phyloP scores from a whole-genome alignment of 2,113 vertebrate genomes.

The Rhynchomys soricoides region DNA sequence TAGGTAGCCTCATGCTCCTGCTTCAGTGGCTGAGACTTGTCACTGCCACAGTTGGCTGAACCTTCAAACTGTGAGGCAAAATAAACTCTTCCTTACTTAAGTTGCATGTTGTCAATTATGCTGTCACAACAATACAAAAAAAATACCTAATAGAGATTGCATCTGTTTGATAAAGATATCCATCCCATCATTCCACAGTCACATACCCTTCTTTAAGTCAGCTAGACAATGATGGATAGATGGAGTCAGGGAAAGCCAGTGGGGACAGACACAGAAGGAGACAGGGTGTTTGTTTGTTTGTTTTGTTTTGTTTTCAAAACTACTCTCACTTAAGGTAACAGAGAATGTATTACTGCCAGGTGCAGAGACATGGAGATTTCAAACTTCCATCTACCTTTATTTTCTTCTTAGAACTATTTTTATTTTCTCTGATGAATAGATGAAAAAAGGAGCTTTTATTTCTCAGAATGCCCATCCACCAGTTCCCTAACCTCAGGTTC shows the following conservation, averaged over 20 bases:
- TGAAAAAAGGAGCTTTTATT: neutral
- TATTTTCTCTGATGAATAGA: neutral
- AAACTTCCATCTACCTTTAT: neutral
- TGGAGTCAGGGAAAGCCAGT: neutral
- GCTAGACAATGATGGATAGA: neutral
- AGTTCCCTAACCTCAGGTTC: neutral
- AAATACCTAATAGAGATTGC: neutral
- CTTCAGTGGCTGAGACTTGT: neutral
- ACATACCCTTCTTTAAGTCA: neutral
- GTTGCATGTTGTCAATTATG: neutral
- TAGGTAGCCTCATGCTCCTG: neutral
- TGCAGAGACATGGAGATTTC: neutral
- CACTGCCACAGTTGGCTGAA: neutral
- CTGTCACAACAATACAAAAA: neutral
- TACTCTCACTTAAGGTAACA: neutral
- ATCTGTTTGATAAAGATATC: neutral
- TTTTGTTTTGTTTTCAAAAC: neutral
- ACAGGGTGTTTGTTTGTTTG: too few relatives aligned
- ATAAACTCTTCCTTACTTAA: neutral
- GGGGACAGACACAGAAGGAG: neutral
- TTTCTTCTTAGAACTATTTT: neutral
- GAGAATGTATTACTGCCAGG: neutral
- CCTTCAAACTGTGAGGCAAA: neutral
- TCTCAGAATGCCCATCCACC: neutral
- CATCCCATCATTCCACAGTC: neutral